Evolutionary conservation across 2,113 vertebrate genomes (phyloP).

Genomic region (Camelus dromedarius): DNA sequence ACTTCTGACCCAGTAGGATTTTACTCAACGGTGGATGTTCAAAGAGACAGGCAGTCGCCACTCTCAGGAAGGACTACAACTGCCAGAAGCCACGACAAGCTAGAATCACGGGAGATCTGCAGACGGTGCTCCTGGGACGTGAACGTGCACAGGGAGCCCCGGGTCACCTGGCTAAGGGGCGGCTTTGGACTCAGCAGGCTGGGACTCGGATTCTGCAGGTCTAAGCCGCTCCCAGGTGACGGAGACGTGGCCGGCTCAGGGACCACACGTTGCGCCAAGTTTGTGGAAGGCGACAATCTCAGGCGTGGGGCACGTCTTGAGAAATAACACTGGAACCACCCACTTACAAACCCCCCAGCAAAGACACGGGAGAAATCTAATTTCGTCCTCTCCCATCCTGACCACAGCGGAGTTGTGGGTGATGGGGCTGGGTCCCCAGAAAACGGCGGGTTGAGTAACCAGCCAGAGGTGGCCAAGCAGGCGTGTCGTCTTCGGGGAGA

Average conservation of each 20-base stretch:
- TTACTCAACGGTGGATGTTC: no score
- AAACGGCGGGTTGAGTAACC: accelerated
- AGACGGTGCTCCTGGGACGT: background rate
- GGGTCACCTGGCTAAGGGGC: background rate
- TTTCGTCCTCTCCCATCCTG: background rate
- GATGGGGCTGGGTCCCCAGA: accelerated
- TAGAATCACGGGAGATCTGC: background rate
- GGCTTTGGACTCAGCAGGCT: background rate
- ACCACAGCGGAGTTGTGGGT: background rate
- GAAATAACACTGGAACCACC: background rate
- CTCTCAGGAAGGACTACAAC: accelerated
- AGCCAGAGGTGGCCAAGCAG: accelerated
- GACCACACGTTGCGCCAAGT: background rate
- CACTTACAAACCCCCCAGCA: background rate
- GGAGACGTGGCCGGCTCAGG: background rate
- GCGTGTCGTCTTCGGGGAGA: accelerated
- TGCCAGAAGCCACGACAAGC: background rate
- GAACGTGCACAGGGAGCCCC: accelerated
- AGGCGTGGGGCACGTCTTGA: background rate
- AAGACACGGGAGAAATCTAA: background rate
- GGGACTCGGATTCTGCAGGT: no score
- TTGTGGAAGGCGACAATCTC: no score
- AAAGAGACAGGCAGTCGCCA: background rate
- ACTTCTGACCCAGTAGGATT: background rate
- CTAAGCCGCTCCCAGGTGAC: background rate